Evolutionary conservation across 2,113 vertebrate species (phyloP).

Genomic region (Gavialis gangeticus): DNA sequence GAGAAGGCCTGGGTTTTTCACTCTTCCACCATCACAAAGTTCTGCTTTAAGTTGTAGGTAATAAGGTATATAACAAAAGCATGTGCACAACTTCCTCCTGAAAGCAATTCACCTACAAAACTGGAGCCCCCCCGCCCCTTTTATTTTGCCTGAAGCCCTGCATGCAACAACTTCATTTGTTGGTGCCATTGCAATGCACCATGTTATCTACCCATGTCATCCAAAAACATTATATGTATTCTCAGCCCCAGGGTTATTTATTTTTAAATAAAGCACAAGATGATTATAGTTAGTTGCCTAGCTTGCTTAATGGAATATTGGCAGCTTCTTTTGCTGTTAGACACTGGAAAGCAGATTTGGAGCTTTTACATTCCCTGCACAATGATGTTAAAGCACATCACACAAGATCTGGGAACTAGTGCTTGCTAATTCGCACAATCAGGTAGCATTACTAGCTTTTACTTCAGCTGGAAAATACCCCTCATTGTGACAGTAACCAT

Average conservation of each 20-base stretch:
- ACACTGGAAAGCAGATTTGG: not conserved
- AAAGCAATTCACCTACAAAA: not conserved
- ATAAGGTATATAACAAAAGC: not conserved
- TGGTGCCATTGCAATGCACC: not conserved
- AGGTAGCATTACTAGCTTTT: too few relatives aligned
- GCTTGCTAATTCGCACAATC: too few relatives aligned
- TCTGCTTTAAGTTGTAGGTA: not conserved
- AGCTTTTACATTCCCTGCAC: not conserved
- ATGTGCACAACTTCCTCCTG: not conserved
- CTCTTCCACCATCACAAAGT: not conserved
- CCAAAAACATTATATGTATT: not conserved
- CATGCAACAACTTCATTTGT: not conserved
- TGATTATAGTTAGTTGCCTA: not conserved
- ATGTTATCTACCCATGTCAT: not conserved
- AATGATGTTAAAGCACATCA: not conserved
- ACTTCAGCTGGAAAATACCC: too few relatives aligned
- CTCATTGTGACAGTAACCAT: too few relatives aligned
- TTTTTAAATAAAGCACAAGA: not conserved
- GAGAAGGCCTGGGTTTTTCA: not conserved
- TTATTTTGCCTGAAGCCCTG: too few relatives aligned
- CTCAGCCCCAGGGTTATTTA: rapidly evolving
- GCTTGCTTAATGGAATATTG: not conserved
- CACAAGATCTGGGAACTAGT: too few relatives aligned
- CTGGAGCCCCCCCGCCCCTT: not conserved
- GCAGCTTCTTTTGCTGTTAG: not conserved